A percentile compares a stretch with the other conserved stretches of the same genome.
Evolutionary conservation across 2,797 vertebrate genomes (phyloP).

Genomic region (Telmatherina bonti): DNA sequence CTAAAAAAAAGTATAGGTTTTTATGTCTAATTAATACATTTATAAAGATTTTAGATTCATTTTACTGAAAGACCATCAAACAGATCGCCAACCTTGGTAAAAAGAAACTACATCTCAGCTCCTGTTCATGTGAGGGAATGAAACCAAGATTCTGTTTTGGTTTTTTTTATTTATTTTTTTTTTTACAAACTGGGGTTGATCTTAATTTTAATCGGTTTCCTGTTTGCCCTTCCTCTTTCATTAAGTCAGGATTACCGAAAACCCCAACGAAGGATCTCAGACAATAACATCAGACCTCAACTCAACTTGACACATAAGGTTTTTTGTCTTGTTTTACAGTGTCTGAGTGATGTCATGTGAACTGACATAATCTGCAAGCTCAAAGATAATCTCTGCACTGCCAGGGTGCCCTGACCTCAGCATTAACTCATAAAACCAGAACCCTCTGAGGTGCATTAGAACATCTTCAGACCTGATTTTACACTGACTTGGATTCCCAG

Average conservation of each 20-base stretch:
- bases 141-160: no score
- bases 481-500: background rate
- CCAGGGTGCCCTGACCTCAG: background rate
- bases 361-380: background rate
- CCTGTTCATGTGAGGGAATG: background rate
- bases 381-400: background rate
- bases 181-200: background rate
- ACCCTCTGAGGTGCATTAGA: background rate
- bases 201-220: background rate
- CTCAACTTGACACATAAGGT: no score
- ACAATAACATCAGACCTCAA: no score
- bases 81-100: background rate
- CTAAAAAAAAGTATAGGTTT: background rate
- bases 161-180: no score
- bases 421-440: background rate
- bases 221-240: no score
- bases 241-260: no score
- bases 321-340: no score
- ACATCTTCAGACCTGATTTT: background rate
- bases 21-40: no score
- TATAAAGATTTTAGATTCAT: no score
- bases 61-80: background rate
- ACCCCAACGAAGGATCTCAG: no score
- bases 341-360: background rate
- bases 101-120: background rate